These are phyloP conservation scores for Actinopyga echinites DNA, from an alignment of 53 echinoderm and acorn worm species.

Conservation along the genomic window DNA sequence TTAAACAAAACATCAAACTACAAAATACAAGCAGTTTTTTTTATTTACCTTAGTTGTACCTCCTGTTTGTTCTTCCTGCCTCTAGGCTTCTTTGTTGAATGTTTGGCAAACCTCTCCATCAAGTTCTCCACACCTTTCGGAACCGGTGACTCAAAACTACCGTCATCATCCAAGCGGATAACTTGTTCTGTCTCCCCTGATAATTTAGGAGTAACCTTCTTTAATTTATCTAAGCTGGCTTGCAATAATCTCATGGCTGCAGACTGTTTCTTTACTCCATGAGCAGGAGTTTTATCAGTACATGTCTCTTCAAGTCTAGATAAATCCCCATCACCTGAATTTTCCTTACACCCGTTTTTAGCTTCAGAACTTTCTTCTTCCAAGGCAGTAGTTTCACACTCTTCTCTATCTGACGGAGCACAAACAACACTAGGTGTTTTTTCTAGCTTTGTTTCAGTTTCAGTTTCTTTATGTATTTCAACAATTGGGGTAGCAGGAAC, in stretches of 20 bases:
- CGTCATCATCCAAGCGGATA: conserved; percentile 69
- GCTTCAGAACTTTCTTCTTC: background rate
- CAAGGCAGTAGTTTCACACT: no score
- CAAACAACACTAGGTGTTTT: no score
- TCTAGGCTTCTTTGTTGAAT: conserved; percentile 42
- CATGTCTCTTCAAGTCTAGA: background rate
- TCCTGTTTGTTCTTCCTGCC: conserved; percentile 58
- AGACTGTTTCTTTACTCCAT: conserved; percentile 8
- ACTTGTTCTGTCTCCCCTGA: conserved; percentile 64
- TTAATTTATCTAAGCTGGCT: conserved; percentile 70
- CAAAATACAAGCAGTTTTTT: background rate
- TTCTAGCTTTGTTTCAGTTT: no score
- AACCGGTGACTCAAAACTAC: conserved; percentile 37
- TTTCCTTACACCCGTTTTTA: background rate
- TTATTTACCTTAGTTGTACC: conserved; percentile 80
- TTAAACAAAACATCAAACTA: no score
- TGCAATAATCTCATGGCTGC: conserved; percentile 67
- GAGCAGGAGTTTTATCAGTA: background rate
- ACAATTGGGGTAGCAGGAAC: no score
- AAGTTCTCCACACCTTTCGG: conserved; percentile 63
- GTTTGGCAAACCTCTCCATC: conserved; percentile 79
- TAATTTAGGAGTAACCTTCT: conserved; percentile 69
- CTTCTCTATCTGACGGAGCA: no score
- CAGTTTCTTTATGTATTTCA: no score
- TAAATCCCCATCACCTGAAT: background rate